phyloP scores from a whole-genome alignment of 2,113 vertebrate genomes.

The Puffinus mauretanicus region DNA sequence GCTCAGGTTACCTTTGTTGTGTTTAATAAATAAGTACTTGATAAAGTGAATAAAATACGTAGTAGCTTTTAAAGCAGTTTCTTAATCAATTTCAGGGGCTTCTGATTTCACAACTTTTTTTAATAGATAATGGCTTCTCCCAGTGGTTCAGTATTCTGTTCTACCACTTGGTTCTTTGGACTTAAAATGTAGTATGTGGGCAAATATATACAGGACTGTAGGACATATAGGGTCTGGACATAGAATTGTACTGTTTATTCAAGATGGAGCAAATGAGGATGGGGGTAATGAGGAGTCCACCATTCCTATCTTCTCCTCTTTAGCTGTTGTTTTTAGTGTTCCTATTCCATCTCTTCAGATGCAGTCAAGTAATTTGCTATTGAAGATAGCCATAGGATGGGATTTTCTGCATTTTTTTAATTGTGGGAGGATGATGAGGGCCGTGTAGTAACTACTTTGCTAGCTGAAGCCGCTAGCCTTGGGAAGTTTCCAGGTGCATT shows the following conservation, averaged over 20 bases:
- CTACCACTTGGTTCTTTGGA: not conserved
- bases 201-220: not conserved
- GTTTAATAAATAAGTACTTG: not conserved
- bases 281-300: not conserved
- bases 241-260: not conserved
- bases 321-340: not conserved
- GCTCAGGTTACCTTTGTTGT: not conserved
- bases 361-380: not conserved
- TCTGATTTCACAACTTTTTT: not conserved
- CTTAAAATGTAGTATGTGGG: not conserved
- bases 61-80: not conserved
- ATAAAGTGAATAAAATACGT: not conserved
- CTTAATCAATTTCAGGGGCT: not conserved
- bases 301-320: not conserved
- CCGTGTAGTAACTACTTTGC: not conserved
- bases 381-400: not conserved
- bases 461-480: not conserved
- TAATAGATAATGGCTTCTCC: not conserved
- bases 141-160: not conserved
- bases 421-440: not conserved
- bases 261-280: not conserved
- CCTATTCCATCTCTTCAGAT: not conserved
- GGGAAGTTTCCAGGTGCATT: not conserved
- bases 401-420: not conserved
- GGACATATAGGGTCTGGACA: not conserved